phyloP scores from a whole-genome alignment of 2,797 vertebrate genomes.

The Echiichthys vipera region DNA sequence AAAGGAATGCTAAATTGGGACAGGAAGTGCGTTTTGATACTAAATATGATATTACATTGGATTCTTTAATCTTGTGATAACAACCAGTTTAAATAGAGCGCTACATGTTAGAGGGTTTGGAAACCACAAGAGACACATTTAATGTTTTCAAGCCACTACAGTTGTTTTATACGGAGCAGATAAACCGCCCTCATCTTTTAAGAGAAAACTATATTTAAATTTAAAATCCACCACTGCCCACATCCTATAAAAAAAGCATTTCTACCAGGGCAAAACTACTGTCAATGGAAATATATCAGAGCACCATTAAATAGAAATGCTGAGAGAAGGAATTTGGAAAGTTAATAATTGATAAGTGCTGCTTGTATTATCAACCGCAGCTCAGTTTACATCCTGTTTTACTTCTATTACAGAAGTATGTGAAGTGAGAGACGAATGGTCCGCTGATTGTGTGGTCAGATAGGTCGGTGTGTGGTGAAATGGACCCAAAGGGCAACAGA shows the following conservation, averaged over 20 bases:
- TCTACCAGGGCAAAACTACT: conserved; percentile 23
- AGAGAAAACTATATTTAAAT: conserved; percentile 22
- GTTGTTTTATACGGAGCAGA: background rate
- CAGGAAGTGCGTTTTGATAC: conserved; percentile 18
- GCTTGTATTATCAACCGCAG: conserved; percentile 29
- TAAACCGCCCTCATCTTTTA: conserved; percentile 23
- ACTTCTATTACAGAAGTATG: conserved; percentile 35
- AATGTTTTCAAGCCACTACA: conserved; percentile 11
- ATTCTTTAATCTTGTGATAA: conserved; percentile 35
- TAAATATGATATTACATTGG: conserved; percentile 41
- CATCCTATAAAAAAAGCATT: conserved; percentile 19
- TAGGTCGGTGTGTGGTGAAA: conserved; percentile 14
- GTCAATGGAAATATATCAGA: conserved; percentile 44
- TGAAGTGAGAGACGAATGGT: conserved; percentile 29
- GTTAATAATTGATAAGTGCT: conserved; percentile 59
- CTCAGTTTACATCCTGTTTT: conserved; percentile 35
- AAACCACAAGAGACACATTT: conserved; percentile 17
- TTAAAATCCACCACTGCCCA: background rate
- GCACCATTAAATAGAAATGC: conserved; percentile 42
- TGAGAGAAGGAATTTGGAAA: conserved; percentile 13
- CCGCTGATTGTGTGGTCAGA: conserved; percentile 19
- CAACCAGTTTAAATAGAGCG: conserved; percentile 12
- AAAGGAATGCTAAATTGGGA: conserved; percentile 26
- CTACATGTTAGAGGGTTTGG: conserved; percentile 10
- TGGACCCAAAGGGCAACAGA: background rate